Base-by-base conservation (phyloP, 2,888 invertebrate species). In the Galeruca laticollis region DNA sequence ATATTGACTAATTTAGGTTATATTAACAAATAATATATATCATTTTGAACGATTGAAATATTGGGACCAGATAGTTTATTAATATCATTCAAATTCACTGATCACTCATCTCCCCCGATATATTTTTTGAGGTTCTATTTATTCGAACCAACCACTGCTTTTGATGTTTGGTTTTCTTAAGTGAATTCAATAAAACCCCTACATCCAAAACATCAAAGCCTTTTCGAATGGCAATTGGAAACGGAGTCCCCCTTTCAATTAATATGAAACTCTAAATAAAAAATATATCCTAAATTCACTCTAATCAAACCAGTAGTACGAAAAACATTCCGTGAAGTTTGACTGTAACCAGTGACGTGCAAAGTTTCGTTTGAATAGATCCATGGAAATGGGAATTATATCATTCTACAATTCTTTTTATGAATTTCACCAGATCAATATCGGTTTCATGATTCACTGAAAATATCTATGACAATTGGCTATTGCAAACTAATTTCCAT, bases 151-250 rank as follows among this genome's bases (percentile, higher is more conserved):
- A 13, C n/a, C 40, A 21, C 51, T 11, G 51, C 6, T 21, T 51
- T 51, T 60, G 26, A 43, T 47, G 20, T 47, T 57, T 57, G 31
- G 56, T 47, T 20, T 26, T 8, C 21, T 43, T 13, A 10, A 6
- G 26, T 10, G 21, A 57, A 57, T 64, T 57, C 43, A 47, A 56
- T 64, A 54, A 54, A 21, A 56, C 33, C 63, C 63, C 33, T 20
- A 40, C 52, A 63, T 57, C 47, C 20, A 11, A 56, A 18, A 64
- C 47, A 64, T 64, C 64, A 64, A 64, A 64, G 54, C 10, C 18
- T 15, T 52, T 40, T 52, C 5, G 31, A 40, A 63, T 26, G 40
- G 63, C 54, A 21, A 20, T 35, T 26, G 33, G n/a, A 43, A 63
- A 37, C n/a, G 8, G 11, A 54, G 37, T 54, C 47, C 47, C 64